Base-by-base conservation (phyloP, 92 coral and sea anemone genomes). In the Epizoanthus rinbou region DNA sequence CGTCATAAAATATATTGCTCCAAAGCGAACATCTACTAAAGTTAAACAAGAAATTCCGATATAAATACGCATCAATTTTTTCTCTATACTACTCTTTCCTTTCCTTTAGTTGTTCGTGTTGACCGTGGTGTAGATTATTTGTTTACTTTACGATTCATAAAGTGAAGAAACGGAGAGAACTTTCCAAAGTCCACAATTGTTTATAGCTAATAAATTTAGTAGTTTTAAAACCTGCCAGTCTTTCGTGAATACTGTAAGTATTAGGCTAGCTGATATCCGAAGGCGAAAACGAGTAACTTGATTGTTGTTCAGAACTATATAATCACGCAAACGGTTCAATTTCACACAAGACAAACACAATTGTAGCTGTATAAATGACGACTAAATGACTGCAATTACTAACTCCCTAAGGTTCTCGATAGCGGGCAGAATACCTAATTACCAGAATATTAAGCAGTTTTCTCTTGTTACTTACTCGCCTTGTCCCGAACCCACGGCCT, bases 401-500 rank as follows among this genome's bases (percentile, higher is more conserved):
- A 33, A n/a, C 21, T 33, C 14, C 8, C 19, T 31, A 50, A 50
- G 13, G 18, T 67, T 24, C 45, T 0, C 4, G n/a, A 37, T 28
- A 11, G 2, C n/a, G n/a, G n/a, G 1, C 54, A 45, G n/a, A 24
- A 45, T 3, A 4, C n/a, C 19, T 31, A 74, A 25, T 16, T 16
- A 52, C n/a, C 16, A 74, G 15, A 52, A 14, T 13, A 54, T 45
- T 6, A 74, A 28, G 54, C 54, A 50, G 54, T 10, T 50, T 50
- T 56, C 0, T 2, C 1, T 15, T 5, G 22, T 17, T 23, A 75
- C 80, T 75, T 35, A 75, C 80, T 75, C 80, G 19, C 47, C 64
- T 11, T 57, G 80, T 57, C 80, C 80, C 19, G 65, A 53, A 17
- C 65, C 65, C 50, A 54, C 80, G 21, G 80, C 80, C 24, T 75